Conservation (phyloP, 1,140 invertebrate genomes). For the Globodera ellingtonae region DNA sequence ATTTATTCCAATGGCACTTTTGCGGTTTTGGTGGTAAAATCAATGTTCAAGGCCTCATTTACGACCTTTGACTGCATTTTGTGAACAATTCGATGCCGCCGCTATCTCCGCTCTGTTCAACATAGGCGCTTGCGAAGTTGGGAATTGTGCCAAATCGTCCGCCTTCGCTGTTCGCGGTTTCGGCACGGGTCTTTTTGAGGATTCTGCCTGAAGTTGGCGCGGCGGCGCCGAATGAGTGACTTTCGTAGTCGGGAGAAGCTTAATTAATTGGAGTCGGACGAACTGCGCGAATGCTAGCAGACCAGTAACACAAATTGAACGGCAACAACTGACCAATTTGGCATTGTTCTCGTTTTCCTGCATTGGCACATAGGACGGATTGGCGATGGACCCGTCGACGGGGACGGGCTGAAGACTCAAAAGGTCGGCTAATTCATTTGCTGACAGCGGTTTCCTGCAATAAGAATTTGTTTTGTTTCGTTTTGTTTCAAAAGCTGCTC, state of each 20-base stretch:
- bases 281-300: neutral
- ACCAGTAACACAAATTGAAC: neutral
- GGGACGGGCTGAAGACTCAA: conserved; percentile 2
- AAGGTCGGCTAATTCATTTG: conserved; percentile 4
- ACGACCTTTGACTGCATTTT: neutral
- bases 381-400: conserved; percentile 7
- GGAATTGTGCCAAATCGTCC: neutral
- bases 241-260: neutral
- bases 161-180: neutral
- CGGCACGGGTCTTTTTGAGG: neutral
- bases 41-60: no score
- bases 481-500: neutral
- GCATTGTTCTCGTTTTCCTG: conserved; percentile 14
- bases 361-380: conserved; percentile 26
- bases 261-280: no score
- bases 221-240: neutral
- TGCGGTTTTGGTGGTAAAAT: no score
- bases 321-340: no score
- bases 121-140: conserved; percentile 3
- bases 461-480: neutral
- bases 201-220: neutral
- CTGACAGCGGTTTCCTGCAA: neutral
- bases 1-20: no score
- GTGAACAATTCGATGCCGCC: neutral
- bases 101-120: conserved; percentile 7